Evolutionary conservation across 2,888 invertebrate species (phyloP).

Genomic region (Andricus quercusramuli): DNA sequence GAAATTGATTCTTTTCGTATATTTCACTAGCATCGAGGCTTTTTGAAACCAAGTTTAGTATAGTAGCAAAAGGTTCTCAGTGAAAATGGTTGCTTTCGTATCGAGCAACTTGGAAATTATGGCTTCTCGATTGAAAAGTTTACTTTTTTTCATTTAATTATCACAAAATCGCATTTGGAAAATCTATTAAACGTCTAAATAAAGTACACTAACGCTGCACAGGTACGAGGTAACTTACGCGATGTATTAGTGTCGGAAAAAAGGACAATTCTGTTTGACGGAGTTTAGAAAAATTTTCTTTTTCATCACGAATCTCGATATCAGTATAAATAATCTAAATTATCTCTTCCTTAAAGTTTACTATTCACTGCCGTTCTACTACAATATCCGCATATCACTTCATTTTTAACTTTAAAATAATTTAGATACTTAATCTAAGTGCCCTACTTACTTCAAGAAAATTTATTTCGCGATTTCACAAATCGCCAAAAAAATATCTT

Average conservation of each 20-base stretch:
- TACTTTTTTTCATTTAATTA: neutral
- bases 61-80: constrained; percentile 22
- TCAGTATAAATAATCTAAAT: constrained; percentile 1
- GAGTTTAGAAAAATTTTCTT: constrained; percentile 10
- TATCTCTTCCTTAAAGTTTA: neutral
- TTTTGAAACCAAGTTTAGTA: constrained; percentile 5
- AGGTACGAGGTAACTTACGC: constrained; percentile 41
- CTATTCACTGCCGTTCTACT: neutral
- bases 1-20: constrained; percentile 28
- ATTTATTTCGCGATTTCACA: neutral
- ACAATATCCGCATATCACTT: constrained; percentile 6
- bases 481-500: neutral
- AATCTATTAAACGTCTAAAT: constrained; percentile 1
- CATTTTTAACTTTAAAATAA: constrained; percentile 12
- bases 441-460: neutral
- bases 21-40: neutral
- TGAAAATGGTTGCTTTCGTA: neutral
- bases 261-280: neutral
- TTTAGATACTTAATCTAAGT: constrained; percentile 12
- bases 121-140: constrained; percentile 5
- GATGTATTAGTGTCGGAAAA: constrained; percentile 23
- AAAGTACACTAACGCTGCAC: constrained; percentile 13
- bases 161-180: constrained; percentile 27
- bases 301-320: neutral
- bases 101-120: neutral